Evolutionary conservation across 2,797 vertebrate genomes (phyloP).

Genomic region (Sebastes variabilis): DNA sequence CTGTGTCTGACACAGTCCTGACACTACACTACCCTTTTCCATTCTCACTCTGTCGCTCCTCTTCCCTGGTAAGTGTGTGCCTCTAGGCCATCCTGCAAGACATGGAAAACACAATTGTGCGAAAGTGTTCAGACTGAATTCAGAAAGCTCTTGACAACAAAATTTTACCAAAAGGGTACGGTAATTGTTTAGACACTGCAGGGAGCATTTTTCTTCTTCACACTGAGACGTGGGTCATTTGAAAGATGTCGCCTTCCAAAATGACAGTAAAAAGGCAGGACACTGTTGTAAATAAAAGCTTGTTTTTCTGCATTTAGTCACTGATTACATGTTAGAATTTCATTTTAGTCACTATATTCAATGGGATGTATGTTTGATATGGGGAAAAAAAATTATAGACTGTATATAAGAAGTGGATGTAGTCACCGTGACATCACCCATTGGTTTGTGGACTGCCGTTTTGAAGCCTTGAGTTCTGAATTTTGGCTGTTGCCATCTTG

Average conservation of each 20-base stretch:
- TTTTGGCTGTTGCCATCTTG: no score
- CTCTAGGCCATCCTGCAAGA: constrained; percentile 46
- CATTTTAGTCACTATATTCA: background rate
- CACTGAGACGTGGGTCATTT: background rate
- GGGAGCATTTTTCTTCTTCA: background rate
- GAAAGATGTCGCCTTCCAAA: background rate
- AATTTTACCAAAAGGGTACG: background rate
- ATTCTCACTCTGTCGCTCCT: constrained; percentile 43
- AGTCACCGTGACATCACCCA: no score
- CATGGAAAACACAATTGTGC: constrained; percentile 36
- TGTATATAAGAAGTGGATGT: no score
- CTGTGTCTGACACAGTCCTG: constrained; percentile 53
- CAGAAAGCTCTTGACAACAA: constrained; percentile 34
- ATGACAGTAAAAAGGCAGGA: background rate
- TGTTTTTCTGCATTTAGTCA: background rate
- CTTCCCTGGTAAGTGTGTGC: constrained; percentile 27
- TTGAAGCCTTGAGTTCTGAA: no score
- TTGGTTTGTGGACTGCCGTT: no score
- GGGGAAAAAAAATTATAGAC: background rate
- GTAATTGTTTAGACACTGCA: constrained; percentile 10
- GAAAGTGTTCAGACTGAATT: constrained; percentile 29
- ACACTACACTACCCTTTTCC: constrained; percentile 51
- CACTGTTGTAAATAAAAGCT: background rate
- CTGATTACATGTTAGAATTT: background rate
- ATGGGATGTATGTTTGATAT: background rate